Conservation (phyloP, 1,140 invertebrate genomes). For the Vanessa atalanta region DNA sequence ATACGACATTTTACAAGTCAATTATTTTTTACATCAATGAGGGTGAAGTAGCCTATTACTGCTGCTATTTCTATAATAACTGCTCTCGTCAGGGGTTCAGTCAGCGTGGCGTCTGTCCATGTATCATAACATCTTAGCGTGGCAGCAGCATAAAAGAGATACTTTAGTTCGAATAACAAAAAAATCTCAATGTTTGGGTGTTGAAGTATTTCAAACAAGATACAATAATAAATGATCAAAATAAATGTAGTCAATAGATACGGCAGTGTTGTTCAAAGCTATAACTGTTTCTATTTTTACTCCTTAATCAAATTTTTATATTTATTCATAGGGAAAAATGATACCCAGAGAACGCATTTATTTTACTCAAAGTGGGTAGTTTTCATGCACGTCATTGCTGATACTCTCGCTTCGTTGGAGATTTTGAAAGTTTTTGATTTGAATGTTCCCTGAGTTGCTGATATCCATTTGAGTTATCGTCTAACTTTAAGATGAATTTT, state of each 20-base stretch:
- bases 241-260: not conserved
- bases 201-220: no score
- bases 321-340: no score
- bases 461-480: slow-evolving; percentile 1
- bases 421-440: slow-evolving; percentile 4
- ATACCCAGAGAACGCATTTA: not conserved
- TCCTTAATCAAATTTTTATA: no score
- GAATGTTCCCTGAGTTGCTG: not conserved
- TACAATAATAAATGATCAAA: no score
- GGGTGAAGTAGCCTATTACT: not conserved
- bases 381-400: not conserved
- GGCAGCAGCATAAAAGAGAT: not conserved
- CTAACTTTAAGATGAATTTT: slow-evolving; percentile 4
- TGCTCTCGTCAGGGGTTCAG: slow-evolving; percentile 5
- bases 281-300: no score
- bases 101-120: not conserved
- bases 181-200: no score
- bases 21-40: slow-evolving; percentile 2
- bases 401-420: not conserved
- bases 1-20: not conserved
- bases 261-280: no score
- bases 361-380: not conserved
- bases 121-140: slow-evolving; percentile 7
- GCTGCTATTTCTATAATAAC: slow-evolving; percentile 12
- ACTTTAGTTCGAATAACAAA: not conserved